A percentile compares a stretch with the other conserved stretches of the same genome.
phyloP scores from a whole-genome alignment of 2,888 invertebrate species.

The Agonum fuliginosum region DNA sequence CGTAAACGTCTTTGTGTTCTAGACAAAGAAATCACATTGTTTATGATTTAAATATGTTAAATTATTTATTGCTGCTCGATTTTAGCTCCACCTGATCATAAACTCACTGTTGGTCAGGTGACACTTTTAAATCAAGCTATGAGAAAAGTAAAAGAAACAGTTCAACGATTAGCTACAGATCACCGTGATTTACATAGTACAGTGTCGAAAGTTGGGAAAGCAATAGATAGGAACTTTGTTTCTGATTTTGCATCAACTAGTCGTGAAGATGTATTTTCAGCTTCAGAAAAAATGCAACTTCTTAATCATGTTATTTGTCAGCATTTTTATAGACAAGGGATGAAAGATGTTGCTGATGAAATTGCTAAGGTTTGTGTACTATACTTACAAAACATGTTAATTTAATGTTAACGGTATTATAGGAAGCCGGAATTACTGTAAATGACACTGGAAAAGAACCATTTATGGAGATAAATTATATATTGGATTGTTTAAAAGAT shows the following conservation, averaged over 20 bases:
- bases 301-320: constrained; percentile 95
- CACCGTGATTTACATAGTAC: constrained; percentile 87
- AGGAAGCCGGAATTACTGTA: constrained; percentile 82
- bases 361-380: constrained; percentile 76
- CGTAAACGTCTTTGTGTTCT: constrained; percentile 65
- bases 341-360: constrained; percentile 93
- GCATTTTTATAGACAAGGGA: constrained; percentile 95
- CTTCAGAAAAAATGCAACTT: constrained; percentile 80
- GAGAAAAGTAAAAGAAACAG: constrained; percentile 86
- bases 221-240: constrained; percentile 95
- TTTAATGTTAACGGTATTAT: constrained; percentile 33
- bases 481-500: constrained; percentile 88
- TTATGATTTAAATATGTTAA: constrained; percentile 10
- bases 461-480: constrained; percentile 89
- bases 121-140: constrained; percentile 84
- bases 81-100: constrained; percentile 80
- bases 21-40: constrained; percentile 63
- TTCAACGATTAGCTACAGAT: constrained; percentile 89
- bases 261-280: constrained; percentile 87
- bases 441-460: constrained; percentile 83
- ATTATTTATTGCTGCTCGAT: constrained; percentile 62
- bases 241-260: constrained; percentile 93
- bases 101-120: constrained; percentile 82
- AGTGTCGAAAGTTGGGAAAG: constrained; percentile 96
- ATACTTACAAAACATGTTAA: constrained; percentile 1